Evolutionary conservation across 2,888 invertebrate genomes (phyloP).

Genomic region (Anthophora plumipes): DNA sequence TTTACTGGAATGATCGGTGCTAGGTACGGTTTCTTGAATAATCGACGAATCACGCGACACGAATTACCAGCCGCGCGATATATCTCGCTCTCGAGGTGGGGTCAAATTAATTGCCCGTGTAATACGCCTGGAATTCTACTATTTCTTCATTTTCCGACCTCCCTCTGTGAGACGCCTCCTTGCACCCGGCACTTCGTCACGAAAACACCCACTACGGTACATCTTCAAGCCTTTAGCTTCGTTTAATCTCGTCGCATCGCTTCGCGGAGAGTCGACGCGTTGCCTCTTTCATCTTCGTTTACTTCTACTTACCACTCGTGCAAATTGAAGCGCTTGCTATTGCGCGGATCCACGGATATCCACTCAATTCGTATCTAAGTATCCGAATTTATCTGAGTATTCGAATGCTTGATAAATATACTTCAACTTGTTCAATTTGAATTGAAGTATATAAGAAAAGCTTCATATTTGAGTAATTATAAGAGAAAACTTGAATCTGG

Average conservation of each 20-base stretch:
- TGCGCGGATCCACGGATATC: too few species aligned
- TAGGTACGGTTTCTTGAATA: conserved; percentile 15
- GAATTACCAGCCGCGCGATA: conserved; percentile 20
- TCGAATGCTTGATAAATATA: too few species aligned
- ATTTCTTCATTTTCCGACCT: conserved; percentile 40
- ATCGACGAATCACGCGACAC: conserved; percentile 38
- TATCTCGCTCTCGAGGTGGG: conserved; percentile 29
- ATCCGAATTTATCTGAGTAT: too few species aligned
- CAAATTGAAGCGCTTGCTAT: too few species aligned
- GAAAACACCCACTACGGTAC: conserved; percentile 21
- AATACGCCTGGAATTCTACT: conserved; percentile 40
- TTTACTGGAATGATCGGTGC: conserved; percentile 20
- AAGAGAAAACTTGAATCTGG: too few species aligned
- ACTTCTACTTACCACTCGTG: too few species aligned
- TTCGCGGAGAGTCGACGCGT: not conserved
- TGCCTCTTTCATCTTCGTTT: too few species aligned
- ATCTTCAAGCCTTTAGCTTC: too few species aligned
- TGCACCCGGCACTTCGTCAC: conserved; percentile 33
- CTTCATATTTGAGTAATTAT: too few species aligned
- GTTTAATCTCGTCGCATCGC: not conserved
- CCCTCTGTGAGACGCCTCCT: conserved; percentile 11
- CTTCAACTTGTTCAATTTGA: too few species aligned
- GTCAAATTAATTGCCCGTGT: conserved; percentile 55
- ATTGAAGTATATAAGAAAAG: too few species aligned
- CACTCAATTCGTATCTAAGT: too few species aligned